phyloP scores from a whole-genome alignment of 2,797 vertebrate species.

The Leucoraja ocellata region DNA sequence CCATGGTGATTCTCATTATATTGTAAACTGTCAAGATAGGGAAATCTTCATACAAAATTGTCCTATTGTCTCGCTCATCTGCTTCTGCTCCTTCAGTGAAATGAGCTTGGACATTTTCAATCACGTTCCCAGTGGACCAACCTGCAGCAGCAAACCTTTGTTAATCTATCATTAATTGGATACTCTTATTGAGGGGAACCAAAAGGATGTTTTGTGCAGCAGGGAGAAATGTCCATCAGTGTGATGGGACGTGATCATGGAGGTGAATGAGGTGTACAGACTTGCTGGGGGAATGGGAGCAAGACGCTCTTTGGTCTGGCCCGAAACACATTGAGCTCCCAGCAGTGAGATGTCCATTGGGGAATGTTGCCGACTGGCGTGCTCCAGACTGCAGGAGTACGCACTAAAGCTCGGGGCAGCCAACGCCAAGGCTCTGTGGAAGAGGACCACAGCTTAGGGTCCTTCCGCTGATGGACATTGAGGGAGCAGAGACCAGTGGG shows the following conservation, averaged over 20 bases:
- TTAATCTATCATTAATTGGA: constrained; percentile 29
- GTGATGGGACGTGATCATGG: background rate
- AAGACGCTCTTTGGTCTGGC: too few relatives aligned
- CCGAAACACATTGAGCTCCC: too few relatives aligned
- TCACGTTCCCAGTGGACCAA: background rate
- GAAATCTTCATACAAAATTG: background rate
- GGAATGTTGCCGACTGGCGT: too few relatives aligned
- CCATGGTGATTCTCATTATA: constrained; percentile 14
- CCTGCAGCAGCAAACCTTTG: background rate
- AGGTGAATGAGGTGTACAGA: background rate
- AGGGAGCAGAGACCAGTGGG: too few relatives aligned
- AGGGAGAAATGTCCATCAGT: background rate
- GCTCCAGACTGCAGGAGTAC: too few relatives aligned
- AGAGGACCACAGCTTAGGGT: too few relatives aligned
- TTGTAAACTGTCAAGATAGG: constrained; percentile 25
- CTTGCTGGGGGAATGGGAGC: too few relatives aligned
- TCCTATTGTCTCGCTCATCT: constrained; percentile 2
- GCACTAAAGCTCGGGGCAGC: too few relatives aligned
- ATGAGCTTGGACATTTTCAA: constrained; percentile 24
- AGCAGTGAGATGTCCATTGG: too few relatives aligned
- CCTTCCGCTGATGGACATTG: too few relatives aligned
- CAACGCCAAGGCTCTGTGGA: too few relatives aligned
- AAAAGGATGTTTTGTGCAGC: background rate
- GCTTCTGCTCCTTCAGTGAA: background rate
- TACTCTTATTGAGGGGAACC: background rate